These are phyloP conservation scores for Heliconius hortense DNA, from an alignment of 2,888 invertebrate genomes.

Conservation along the genomic window DNA sequence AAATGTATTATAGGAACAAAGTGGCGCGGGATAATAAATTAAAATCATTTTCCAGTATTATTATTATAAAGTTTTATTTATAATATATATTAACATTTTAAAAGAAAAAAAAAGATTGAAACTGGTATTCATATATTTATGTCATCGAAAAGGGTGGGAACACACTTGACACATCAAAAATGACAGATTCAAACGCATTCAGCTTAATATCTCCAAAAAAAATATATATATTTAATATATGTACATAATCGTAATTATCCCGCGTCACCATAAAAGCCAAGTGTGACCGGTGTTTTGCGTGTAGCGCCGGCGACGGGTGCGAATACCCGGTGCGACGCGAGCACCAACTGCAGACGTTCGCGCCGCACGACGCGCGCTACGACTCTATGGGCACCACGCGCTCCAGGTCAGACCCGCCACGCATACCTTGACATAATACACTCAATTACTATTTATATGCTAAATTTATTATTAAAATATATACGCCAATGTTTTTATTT, in stretches of 20 bases:
- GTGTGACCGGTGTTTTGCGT: slow-evolving; percentile 54
- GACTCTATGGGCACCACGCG: slow-evolving; percentile 94
- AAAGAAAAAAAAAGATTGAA: background rate
- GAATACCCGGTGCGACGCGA: slow-evolving; percentile 91
- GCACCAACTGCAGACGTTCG: slow-evolving; percentile 77
- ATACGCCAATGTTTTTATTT: background rate
- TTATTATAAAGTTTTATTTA: background rate
- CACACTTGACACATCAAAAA: background rate
- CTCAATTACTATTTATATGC: background rate
- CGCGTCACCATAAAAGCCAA: background rate
- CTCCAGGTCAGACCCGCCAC: slow-evolving; percentile 87
- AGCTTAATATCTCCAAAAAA: background rate
- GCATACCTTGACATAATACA: slow-evolving; percentile 67
- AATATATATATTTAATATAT: background rate
- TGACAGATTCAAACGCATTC: background rate
- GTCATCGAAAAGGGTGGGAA: background rate
- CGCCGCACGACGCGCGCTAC: slow-evolving; percentile 82
- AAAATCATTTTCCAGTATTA: background rate
- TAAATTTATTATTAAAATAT: background rate
- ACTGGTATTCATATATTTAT: background rate
- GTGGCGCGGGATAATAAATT: slow-evolving; percentile 24
- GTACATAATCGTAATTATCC: background rate
- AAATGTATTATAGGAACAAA: slow-evolving; percentile 12
- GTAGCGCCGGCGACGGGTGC: slow-evolving; percentile 95
- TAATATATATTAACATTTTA: background rate